Evolutionary conservation across 2,888 invertebrate genomes (phyloP), one percentile per base, ranked within the genome.

Genomic region (Gerosis bhagava): DNA sequence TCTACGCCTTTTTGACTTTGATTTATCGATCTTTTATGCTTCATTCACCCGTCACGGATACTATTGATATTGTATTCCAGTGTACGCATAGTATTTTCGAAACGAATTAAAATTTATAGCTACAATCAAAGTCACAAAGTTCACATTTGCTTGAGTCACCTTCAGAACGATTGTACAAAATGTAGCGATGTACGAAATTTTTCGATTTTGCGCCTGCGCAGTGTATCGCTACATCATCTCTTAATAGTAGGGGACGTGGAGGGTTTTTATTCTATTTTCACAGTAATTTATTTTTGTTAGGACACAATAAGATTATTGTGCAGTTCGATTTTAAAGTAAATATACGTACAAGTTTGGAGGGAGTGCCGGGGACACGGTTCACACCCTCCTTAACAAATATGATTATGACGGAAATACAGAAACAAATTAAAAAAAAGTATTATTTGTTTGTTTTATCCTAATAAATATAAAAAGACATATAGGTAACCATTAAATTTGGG

Each of bases 1-100:
- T 83, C 80, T 83, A 82, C 84, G 88, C 89, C 88, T 87, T 88
- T 89, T 89, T 88, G 89, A 89, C 89, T 89, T 89, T 89, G 89
- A 89, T 89, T 89, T 89, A 89, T 89, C 76, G 62, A 59, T 81
- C 89, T 89, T 89, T 89, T 89, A 87, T 88, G 70, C 80, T 69
- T 82, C 79, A 86, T 88, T 87, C 88, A 86, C 76, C 73, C 83
- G 86, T 82, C 87, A 86, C 72, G 81, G 77, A 70, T 73, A 70
- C 78, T 83, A 83, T 74, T 70, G 65, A 80, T 75, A 83, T 75
- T 77, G 67, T 73, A 73, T 71, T 73, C 67, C 68, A 64, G 64
- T 62, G 60, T 57, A 63, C 49, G 60, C 48, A 16, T 34, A n/a
- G 55, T 8, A 68, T 54, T 63, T 51, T 54, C 17, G 17, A 28